Conservation (phyloP, 2,113 vertebrate species). For the Proteles cristata region DNA sequence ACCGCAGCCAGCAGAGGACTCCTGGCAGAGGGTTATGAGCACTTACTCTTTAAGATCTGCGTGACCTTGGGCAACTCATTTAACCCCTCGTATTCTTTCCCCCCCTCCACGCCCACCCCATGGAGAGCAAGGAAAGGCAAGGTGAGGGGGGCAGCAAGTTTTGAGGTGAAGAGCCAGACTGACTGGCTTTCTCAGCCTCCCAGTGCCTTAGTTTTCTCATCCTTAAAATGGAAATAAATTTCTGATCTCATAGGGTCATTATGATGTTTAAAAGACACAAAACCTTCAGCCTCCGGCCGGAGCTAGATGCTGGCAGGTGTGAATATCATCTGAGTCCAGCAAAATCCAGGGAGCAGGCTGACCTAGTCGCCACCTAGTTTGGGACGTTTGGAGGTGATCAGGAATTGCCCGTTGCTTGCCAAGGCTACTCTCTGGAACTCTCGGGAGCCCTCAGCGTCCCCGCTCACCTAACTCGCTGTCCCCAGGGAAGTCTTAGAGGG, state of each 20-base stretch:
- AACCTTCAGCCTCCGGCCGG: background rate
- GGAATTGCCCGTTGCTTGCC: background rate
- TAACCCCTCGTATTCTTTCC: background rate
- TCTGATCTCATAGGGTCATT: background rate
- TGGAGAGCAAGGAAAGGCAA: background rate
- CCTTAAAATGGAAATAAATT: background rate
- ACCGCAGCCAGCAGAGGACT: background rate
- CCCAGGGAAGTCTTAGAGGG: background rate
- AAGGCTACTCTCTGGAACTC: background rate
- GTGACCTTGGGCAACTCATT: background rate
- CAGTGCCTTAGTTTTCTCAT: background rate
- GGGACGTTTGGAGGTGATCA: background rate
- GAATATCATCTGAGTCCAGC: background rate
- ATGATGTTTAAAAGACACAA: background rate
- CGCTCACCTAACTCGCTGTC: background rate
- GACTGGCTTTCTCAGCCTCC: background rate
- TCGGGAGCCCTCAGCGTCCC: background rate
- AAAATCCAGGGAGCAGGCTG: background rate
- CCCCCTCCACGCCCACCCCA: background rate
- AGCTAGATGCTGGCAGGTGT: background rate
- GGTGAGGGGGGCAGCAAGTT: no score
- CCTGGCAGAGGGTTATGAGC: no score
- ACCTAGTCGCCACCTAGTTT: background rate
- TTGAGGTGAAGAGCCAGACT: background rate
- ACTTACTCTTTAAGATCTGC: background rate